Base-by-base conservation (phyloP, 2,888 invertebrate genomes). In the Calameuta filiformis region DNA sequence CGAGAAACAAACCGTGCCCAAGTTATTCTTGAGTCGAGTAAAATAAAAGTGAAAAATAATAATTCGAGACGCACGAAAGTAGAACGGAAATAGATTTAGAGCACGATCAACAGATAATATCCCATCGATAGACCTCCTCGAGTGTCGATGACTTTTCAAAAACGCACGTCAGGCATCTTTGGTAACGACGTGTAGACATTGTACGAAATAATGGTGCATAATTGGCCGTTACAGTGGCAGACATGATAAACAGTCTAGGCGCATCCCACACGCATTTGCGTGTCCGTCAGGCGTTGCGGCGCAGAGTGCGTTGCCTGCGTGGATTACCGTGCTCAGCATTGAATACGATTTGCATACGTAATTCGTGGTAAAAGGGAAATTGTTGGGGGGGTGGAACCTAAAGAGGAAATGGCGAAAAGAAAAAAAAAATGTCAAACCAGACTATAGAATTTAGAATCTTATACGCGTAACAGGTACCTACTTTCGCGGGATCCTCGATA, bases 201-300 rank as follows among this genome's bases (percentile, higher is more conserved):
- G 56, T 56, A 56, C 56, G 23, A 56, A 56, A 56, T 56, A 56
- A 23, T 56, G 9, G 23, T 23, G 56, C 9, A 56, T 56, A 56
- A 56, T 56, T 56, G 56, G 56, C 23, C 56, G 23, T 23, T 56
- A 56, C 9, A 23, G 56, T 23, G 23, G 23, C 6, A 6, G 23
- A 56, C 56, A 56, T 23, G 23, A 56, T 56, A 56, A 71, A 71
- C 31, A 31, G 34, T 71, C 33, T 23, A 71, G 71, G 34, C 71
- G 15, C 71, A 31, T 71, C 71, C 71, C 71, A 71, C 71, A 34
- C 71, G 34, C 71, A 71, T 34, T 71, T 71, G 71, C 71, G 71
- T 33, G 71, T 71, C 71, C 33, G 31, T 4, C 3, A 31, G 23
- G 34, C 71, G 31, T 33, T 31, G 71, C 71, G 23, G 34, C 71